Percentiles rank a stretch among this genome's conserved stretches.
These are phyloP conservation scores for Dermochelys coriacea DNA, from an alignment of 2,797 vertebrate genomes.

Conservation along the genomic window DNA sequence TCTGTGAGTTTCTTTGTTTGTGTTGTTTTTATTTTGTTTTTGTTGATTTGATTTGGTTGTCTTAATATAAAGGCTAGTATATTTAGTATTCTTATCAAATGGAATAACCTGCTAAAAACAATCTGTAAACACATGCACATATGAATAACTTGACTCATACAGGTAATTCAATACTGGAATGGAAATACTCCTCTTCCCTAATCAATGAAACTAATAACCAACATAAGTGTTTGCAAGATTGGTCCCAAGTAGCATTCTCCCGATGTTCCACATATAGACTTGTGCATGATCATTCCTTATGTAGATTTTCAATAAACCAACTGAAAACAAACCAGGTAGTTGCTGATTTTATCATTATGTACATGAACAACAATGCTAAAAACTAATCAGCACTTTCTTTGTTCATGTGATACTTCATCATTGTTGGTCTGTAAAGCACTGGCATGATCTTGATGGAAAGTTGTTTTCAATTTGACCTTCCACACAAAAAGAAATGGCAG, in stretches of 20 bases:
- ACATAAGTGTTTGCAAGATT: accelerated
- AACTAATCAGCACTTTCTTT: not conserved
- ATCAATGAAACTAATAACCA: not conserved
- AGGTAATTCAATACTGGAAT: not conserved
- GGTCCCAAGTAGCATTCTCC: not conserved
- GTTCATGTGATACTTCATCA: not conserved
- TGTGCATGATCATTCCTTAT: not conserved
- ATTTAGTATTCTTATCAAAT: not conserved
- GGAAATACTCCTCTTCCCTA: not conserved
- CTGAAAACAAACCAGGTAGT: not conserved
- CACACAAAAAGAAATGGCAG: not conserved
- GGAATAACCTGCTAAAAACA: not conserved
- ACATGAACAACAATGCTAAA: not conserved
- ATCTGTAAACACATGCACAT: not conserved
- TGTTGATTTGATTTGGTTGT: not conserved
- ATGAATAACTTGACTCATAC: accelerated
- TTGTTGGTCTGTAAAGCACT: not conserved
- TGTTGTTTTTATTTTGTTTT: not conserved
- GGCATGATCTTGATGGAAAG: accelerated
- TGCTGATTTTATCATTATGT: not conserved
- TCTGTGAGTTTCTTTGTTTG: not conserved
- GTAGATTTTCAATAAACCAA: not conserved
- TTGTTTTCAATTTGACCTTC: accelerated
- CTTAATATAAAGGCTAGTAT: not conserved
- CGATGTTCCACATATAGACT: not conserved